Evolutionary conservation across 2,113 vertebrate genomes (phyloP), one percentile per base, ranked within the genome.

Genomic region (Cavia porcellus): DNA sequence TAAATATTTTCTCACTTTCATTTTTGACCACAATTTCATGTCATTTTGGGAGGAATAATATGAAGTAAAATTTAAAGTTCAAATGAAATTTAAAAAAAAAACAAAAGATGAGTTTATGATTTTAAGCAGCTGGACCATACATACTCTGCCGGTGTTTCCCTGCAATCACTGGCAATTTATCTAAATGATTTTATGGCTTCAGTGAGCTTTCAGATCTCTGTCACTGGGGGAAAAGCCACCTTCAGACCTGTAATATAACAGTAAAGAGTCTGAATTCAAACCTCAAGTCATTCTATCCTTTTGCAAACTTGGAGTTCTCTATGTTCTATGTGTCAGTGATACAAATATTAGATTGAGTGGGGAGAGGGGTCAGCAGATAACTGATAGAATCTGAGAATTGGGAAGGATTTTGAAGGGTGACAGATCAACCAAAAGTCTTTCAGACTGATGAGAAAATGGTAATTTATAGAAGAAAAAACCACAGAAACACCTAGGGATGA

Each of bases 51-150:
- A 86, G 92, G 10, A 14, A 72, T 24, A 64, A 82, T 9, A 80
- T 22, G 38, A 66, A 50, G 42, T 90, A 62, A 77, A 35, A 83
- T 86, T 84, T 89, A 86, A 92, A 97, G 15, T 83, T 57, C 50
- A 90, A 55, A 66, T 22, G 3, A 68, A 86, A 79, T 86, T 50
- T 50, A 89, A 64, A 75, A 95, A 9, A 52, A 55, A 28, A 52
- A 38, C 38, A 61, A 80, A 96, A 52, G 75, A 79, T 28, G 8
- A 95, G 30, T 24, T 55, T 47, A 35, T 3, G 45, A 6, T 75
- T 42, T 66, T 66, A 61, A 52, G 30, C 30, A 82, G 22, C 55
- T 50, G 64, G 5, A 88, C 30, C n/a, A 32, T 25, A 70, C 14
- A 32, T 25, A 70, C 14, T 64, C n/a, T 50, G 47, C 6, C 42